Evolutionary conservation across 2,797 vertebrate species (phyloP), one percentile per base, ranked within the genome.

Genomic region (Malurus splendens): DNA sequence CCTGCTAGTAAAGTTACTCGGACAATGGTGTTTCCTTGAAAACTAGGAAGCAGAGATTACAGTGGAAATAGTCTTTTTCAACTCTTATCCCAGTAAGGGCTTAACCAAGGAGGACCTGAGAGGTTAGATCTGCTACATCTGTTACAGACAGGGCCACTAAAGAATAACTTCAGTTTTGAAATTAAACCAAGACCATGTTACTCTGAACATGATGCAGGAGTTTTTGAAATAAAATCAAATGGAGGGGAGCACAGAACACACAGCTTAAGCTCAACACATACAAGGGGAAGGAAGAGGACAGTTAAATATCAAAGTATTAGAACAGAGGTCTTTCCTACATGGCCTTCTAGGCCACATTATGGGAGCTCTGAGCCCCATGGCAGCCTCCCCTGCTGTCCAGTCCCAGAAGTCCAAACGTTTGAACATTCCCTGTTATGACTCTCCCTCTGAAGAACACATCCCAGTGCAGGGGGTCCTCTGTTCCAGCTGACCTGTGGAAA

Each of bases 221-320:
- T 1, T 12, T 36, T 1, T 42, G 38, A n/a, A 27, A 59, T 19
- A 42, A 54, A 65, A 62, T 13, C 0, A 0, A 57, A 36, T 0
- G 2, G n/a, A 74, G 4, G 12, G 9, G 36, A 86, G 32, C 52
- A 79, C 16, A 76, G 67, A 84, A 51, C 18, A 65, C 4, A 56
- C 36, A 82, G 25, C 10, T 25, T 23, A n/a, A 86, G 44, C 57
- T 10, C 10, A 61, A 57, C 12, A 44, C 0, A 32, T 8, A 38
- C 12, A 30, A 32, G 18, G 38, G 27, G 20, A 64, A 13, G 33
- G 32, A 51, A 28, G 12, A n/a, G 5, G 4, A 74, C 7, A 39
- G 12, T 14, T 64, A 45, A 33, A 33, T 10, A 65, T 2, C 18
- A 8, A 36, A 50, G 38, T 19, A 27, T 44, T 44, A 44, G 54